Percentiles rank a stretch among this genome's conserved stretches.
phyloP scores from a whole-genome alignment of 2,888 invertebrate species.

The Euclidia mi region DNA sequence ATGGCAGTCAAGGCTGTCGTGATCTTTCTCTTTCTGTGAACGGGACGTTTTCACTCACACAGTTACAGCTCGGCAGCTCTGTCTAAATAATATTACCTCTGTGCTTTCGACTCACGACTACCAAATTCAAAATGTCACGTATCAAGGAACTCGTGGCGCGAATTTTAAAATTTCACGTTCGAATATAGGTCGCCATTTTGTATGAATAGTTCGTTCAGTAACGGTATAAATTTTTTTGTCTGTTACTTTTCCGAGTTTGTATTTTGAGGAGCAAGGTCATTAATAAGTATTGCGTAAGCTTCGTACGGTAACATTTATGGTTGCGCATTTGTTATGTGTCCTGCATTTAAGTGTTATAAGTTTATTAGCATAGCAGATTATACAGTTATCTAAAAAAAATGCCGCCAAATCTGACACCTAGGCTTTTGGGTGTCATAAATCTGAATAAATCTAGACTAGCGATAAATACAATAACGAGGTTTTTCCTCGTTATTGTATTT shows the following conservation, averaged over 20 bases:
- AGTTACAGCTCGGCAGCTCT: too few relatives aligned
- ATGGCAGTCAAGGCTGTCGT: too few relatives aligned
- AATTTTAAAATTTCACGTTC: constrained; percentile 79
- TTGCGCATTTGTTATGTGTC: constrained; percentile 19
- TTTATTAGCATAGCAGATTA: neutral
- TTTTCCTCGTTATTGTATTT: too few relatives aligned
- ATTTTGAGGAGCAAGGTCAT: constrained; percentile 52
- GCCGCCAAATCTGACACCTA: too few relatives aligned
- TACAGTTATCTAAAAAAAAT: too few relatives aligned
- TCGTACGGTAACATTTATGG: constrained; percentile 30
- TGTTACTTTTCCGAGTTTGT: constrained; percentile 32
- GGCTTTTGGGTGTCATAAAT: too few relatives aligned
- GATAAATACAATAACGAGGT: too few relatives aligned
- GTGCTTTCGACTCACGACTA: constrained; percentile 59
- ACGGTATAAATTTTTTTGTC: constrained; percentile 48
- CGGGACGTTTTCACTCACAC: too few relatives aligned
- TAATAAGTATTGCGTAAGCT: constrained; percentile 42
- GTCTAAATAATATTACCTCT: too few relatives aligned
- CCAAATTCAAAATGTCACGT: constrained; percentile 63
- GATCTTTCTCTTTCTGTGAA: too few relatives aligned
- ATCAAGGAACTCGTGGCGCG: constrained; percentile 63
- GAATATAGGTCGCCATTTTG: constrained; percentile 70
- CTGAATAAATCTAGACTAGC: too few relatives aligned
- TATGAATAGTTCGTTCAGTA: constrained; percentile 62
- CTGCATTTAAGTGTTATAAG: constrained; percentile 26